Evolutionary conservation across 2,113 vertebrate genomes (phyloP).

Genomic region (Hirundichthys speculiger): DNA sequence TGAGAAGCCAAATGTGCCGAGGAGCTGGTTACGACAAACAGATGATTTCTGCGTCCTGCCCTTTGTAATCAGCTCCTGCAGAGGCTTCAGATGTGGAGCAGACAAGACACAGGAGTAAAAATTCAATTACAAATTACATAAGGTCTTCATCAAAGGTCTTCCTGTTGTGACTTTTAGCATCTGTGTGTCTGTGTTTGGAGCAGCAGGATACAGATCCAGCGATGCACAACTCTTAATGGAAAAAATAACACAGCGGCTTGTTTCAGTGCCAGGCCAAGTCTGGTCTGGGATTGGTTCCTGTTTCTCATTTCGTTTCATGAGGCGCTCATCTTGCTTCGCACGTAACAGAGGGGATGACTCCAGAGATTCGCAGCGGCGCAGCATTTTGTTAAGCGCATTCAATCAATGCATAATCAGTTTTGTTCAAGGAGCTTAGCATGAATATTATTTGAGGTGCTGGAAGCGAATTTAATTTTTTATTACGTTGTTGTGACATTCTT

Average conservation of each 20-base stretch:
- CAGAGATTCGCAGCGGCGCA: too few species aligned
- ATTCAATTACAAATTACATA: constrained; percentile 57
- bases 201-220: constrained; percentile 14
- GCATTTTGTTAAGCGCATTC: too few species aligned
- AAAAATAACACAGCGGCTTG: constrained; percentile 39
- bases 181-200: constrained; percentile 17
- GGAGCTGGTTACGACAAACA: not conserved
- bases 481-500: too few species aligned
- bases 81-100: constrained; percentile 25
- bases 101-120: constrained; percentile 38
- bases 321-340: too few species aligned
- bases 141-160: constrained; percentile 40
- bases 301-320: too few species aligned
- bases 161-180: constrained; percentile 28
- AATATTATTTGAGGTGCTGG: too few species aligned
- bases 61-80: constrained; percentile 22
- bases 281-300: constrained; percentile 24
- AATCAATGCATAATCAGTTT: too few species aligned
- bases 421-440: too few species aligned
- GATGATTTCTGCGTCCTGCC: constrained; percentile 22
- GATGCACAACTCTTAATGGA: constrained; percentile 46
- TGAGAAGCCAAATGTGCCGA: constrained; percentile 13
- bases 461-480: too few species aligned
- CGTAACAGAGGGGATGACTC: too few species aligned
- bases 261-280: constrained; percentile 2